phyloP scores from a whole-genome alignment of 2,888 invertebrate species.

The Thera britannica region DNA sequence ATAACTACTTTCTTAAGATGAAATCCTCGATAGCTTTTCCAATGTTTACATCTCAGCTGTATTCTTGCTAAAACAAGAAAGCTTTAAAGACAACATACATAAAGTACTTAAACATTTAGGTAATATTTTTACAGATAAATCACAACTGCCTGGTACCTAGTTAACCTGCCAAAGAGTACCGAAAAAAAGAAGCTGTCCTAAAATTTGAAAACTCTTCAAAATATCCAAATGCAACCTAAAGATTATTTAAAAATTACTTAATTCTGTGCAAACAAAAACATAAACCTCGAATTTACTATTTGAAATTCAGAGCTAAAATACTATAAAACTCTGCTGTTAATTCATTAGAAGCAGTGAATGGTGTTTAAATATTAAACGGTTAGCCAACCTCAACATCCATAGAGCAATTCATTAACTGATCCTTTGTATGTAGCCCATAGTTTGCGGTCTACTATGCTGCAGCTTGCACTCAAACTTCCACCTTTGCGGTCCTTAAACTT shows the following conservation, averaged over 20 bases:
- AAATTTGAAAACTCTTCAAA: too few relatives aligned
- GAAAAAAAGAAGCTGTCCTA: too few relatives aligned
- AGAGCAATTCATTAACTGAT: constrained; percentile 55
- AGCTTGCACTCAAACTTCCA: constrained; percentile 63
- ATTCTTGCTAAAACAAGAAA: not conserved
- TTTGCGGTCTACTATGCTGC: constrained; percentile 57
- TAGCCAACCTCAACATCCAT: constrained; percentile 40
- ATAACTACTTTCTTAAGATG: constrained; percentile 11
- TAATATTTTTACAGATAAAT: too few relatives aligned
- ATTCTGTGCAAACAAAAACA: not conserved
- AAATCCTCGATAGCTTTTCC: not conserved
- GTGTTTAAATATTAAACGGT: constrained; percentile 30
- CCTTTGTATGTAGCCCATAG: constrained; percentile 55
- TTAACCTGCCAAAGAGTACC: too few relatives aligned
- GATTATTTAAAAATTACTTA: not conserved
- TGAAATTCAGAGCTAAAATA: constrained; percentile 3
- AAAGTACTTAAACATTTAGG: too few relatives aligned
- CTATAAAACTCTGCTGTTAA: constrained; percentile 6
- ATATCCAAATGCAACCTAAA: not conserved
- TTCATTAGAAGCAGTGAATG: constrained; percentile 16
- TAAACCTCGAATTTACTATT: not conserved
- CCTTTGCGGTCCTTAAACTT: constrained; percentile 67
- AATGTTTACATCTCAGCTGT: not conserved
- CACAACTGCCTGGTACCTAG: too few relatives aligned
- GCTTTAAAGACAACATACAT: constrained; percentile 8